phyloP scores from a whole-genome alignment of 2,888 invertebrate species.

The Tigriopus californicus region DNA sequence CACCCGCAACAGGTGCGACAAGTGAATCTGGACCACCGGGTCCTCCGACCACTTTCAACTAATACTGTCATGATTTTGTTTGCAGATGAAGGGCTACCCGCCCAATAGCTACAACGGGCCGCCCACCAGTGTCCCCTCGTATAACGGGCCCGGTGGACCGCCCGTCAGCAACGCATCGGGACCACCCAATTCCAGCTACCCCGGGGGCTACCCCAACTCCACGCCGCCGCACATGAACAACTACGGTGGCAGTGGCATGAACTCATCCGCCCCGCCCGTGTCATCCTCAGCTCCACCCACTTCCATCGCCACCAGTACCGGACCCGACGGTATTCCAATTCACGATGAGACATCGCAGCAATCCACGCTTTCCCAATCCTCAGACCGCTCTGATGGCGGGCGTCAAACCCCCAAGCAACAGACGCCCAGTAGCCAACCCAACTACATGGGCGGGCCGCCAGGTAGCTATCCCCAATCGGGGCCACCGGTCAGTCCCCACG shows the following conservation, averaged over 20 bases:
- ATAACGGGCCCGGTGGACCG: background rate
- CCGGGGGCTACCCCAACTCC: background rate
- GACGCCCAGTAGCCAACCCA: too few species aligned
- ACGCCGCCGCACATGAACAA: background rate
- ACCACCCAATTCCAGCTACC: background rate
- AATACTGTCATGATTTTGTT: too few species aligned
- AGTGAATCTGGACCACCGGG: background rate
- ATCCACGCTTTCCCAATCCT: constrained; percentile 14
- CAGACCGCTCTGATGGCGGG: constrained; percentile 11
- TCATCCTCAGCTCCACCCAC: background rate
- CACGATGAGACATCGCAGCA: constrained; percentile 13
- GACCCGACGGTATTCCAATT: background rate
- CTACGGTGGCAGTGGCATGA: too few species aligned
- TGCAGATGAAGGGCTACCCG: background rate
- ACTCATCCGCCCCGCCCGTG: background rate
- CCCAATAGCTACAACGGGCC: background rate
- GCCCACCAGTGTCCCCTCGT: background rate
- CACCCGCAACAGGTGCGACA: background rate
- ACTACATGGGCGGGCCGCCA: background rate
- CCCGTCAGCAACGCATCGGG: background rate
- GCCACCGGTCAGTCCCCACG: constrained; percentile 3
- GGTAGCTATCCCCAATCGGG: background rate
- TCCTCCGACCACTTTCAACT: background rate
- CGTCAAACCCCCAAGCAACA: constrained; percentile 13
- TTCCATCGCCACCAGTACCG: background rate